Conservation (phyloP, 2,797 vertebrate species). For the Fratercula arctica region DNA sequence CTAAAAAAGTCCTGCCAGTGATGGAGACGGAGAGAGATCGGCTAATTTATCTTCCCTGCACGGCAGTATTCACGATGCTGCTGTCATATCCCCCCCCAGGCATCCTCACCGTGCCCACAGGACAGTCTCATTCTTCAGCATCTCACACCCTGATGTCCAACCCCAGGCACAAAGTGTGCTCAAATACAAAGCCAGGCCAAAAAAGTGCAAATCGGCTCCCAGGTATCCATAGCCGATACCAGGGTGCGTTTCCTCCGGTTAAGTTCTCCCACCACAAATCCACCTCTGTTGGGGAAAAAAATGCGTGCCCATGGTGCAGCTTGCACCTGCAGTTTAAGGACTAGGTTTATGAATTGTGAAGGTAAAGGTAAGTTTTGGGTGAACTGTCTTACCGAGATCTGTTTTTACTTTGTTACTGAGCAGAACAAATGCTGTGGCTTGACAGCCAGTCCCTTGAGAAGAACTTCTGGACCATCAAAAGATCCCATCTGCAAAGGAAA, state of each 20-base stretch:
- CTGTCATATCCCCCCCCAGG: neutral
- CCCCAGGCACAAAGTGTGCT: neutral
- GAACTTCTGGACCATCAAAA: neutral
- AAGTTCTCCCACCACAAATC: neutral
- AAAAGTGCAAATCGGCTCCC: neutral
- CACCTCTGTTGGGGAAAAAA: neutral
- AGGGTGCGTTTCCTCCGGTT: neutral
- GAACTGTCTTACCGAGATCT: neutral
- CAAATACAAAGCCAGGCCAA: neutral
- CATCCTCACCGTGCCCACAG: accelerated
- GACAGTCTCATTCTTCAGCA: neutral
- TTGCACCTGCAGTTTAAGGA: neutral
- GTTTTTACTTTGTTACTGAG: neutral
- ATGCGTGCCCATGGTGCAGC: neutral
- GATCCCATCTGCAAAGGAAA: neutral
- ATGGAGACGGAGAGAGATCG: neutral
- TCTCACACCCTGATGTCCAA: neutral
- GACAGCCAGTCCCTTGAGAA: neutral
- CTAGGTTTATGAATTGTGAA: neutral
- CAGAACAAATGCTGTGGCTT: neutral
- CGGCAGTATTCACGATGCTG: neutral
- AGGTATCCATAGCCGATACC: neutral
- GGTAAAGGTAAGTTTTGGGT: neutral
- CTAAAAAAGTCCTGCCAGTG: neutral
- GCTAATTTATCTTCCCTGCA: neutral